Evolutionary conservation across 2,113 vertebrate species (phyloP).

Genomic region (Ciconia stormi): DNA sequence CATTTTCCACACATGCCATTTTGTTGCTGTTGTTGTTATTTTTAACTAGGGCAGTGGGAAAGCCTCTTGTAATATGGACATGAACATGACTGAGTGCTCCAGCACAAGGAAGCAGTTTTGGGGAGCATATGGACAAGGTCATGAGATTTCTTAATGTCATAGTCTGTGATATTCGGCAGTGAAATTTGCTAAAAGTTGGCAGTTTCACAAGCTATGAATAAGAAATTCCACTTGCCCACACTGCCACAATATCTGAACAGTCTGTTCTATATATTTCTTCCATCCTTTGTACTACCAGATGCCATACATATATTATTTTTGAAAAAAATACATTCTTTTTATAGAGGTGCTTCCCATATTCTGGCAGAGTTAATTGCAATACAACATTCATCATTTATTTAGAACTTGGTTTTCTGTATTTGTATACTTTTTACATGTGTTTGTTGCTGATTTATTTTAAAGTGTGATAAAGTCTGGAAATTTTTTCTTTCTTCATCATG

Average conservation of each 20-base stretch:
- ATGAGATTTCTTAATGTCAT: not conserved
- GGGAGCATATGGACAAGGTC: not conserved
- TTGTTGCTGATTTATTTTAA: not conserved
- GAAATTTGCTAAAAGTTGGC: constrained; percentile 1
- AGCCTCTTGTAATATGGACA: not conserved
- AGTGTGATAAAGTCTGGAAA: not conserved
- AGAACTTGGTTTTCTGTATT: not conserved
- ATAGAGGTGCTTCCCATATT: constrained; percentile 39
- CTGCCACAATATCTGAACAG: constrained; percentile 27
- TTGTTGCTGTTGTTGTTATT: not conserved
- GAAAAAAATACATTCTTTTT: not conserved
- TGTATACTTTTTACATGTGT: not conserved
- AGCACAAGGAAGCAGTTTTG: not conserved
- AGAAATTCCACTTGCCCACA: constrained; percentile 46
- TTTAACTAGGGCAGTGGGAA: not conserved
- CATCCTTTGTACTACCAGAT: constrained; percentile 51
- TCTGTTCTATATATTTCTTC: constrained; percentile 49
- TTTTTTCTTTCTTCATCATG: not conserved
- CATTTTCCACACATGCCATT: not conserved
- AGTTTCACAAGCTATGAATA: constrained; percentile 37
- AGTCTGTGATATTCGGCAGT: not conserved
- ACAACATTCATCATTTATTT: not conserved
- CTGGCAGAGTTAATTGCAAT: not conserved
- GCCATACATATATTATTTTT: constrained; percentile 21
- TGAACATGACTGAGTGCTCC: not conserved